Evolutionary conservation across 2,113 vertebrate species (phyloP).

Genomic region (Geococcyx californianus): DNA sequence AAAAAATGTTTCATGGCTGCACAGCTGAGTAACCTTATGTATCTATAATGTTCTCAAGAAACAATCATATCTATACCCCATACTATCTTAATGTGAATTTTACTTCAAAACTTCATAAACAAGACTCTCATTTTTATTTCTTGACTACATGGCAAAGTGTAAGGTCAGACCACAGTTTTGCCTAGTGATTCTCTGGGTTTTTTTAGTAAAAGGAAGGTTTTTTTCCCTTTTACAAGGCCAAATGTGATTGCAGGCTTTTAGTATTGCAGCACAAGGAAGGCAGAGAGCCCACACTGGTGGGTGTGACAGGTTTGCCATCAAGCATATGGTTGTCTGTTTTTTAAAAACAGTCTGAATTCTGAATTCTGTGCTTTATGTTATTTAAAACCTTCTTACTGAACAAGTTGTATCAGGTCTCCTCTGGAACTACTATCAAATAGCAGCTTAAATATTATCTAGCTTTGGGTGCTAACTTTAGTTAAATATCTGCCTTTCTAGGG

Average conservation of each 20-base stretch:
- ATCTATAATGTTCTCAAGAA: background rate
- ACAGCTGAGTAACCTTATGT: slow-evolving; percentile 13
- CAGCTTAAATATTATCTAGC: slow-evolving; percentile 36
- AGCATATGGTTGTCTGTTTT: background rate
- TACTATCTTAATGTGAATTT: background rate
- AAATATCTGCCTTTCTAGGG: background rate
- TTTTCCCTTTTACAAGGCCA: background rate
- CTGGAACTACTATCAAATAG: slow-evolving; percentile 14
- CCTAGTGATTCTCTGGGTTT: background rate
- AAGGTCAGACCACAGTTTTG: background rate
- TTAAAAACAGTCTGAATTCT: background rate
- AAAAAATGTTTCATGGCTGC: background rate
- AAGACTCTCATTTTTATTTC: background rate
- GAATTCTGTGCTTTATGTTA: background rate
- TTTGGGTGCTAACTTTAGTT: background rate
- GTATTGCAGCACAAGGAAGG: background rate
- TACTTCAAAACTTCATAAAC: background rate
- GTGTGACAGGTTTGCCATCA: background rate
- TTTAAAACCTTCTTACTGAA: slow-evolving; percentile 32
- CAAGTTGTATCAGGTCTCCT: slow-evolving; percentile 34
- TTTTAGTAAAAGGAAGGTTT: background rate
- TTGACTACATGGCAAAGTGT: background rate
- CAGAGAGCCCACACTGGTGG: background rate
- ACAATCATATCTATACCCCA: background rate
- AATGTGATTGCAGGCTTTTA: background rate